Percentiles rank a stretch among this genome's conserved stretches.
phyloP scores from a whole-genome alignment of 2,888 invertebrate species.

The Oscheius sp. region DNA sequence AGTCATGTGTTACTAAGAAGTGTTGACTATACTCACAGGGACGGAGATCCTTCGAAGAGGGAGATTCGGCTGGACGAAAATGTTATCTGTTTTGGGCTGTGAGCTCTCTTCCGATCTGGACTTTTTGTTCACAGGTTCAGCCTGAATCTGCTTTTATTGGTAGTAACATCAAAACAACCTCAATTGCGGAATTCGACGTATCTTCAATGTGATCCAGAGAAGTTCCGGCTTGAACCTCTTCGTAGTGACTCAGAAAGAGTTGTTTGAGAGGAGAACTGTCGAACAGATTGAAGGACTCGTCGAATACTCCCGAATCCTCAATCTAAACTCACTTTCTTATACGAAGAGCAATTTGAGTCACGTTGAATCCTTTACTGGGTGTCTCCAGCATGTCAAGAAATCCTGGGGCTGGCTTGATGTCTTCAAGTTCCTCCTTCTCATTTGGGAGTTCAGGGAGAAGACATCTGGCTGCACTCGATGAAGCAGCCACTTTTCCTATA shows the following conservation, averaged over 20 bases:
- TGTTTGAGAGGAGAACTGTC: conserved; percentile 29
- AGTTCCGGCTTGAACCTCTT: not conserved
- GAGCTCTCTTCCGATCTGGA: not conserved
- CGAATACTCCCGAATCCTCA: conserved; percentile 31
- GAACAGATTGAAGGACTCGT: not conserved
- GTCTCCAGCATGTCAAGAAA: conserved; percentile 15
- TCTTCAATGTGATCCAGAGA: no score
- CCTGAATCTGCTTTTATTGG: not conserved
- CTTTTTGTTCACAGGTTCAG: conserved; percentile 2
- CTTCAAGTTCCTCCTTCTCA: not conserved
- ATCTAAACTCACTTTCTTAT: not conserved
- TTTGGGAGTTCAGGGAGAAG: not conserved
- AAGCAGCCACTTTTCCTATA: conserved; percentile 28
- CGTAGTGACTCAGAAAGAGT: conserved; percentile 7
- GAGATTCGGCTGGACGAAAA: not conserved
- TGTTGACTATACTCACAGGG: not conserved
- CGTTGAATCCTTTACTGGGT: conserved; percentile 37
- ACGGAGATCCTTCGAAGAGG: not conserved
- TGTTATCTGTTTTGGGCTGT: not conserved
- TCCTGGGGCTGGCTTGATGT: not conserved
- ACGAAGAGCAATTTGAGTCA: not conserved
- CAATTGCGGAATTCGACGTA: not conserved
- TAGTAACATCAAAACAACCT: conserved; percentile 1
- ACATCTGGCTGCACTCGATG: conserved; percentile 29
- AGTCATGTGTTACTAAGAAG: not conserved